Base-by-base conservation (phyloP, 2,888 invertebrate genomes). In the Dynastes grantii region DNA sequence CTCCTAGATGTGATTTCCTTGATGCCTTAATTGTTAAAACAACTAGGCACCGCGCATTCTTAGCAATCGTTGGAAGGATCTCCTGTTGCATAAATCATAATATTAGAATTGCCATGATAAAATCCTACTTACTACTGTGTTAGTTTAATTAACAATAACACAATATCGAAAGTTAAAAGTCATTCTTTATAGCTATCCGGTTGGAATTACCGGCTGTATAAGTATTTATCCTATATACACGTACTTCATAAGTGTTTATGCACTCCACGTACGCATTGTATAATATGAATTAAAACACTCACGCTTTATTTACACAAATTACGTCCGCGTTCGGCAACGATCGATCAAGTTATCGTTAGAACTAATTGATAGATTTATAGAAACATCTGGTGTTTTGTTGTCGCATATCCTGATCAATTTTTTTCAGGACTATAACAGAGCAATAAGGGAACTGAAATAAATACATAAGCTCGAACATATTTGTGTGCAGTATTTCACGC, bases 111-210 rank as follows among this genome's bases (percentile, higher is more conserved):
- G n/a, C 16, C 6, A 55, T 8, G n/a, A 16, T 13, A 55, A 3
- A 16, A 16, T 55, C 16, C 29, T 61, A 27, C 40, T 40, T 61
- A 22, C 27, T 45, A 61, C 40, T 5, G 27, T 45, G 27, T 61
- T 40, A 55, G 32, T 37, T 37, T 71, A 61, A 73, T 73, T 45
- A 68, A 68, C 9, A 49, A 68, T 73, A 73, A 61, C 32, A 53
- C 3, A 58, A 58, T 73, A 40, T 73, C 58, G 32, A 73, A 73
- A 61, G 22, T 45, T 58, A 73, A 73, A 73, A 73, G 73, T 73
- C 73, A 73, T 73, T 73, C 73, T 73, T 73, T 73, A 73, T 61
- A 40, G 61, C 73, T 27, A 73, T 73, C 73, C 73, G 73, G 73
- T 73, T 73, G 73, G 73, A 73, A 73, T 61, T 73, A 73, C 73